phyloP scores from a whole-genome alignment of 2,113 vertebrate species.

The Limnothrissa miodon region DNA sequence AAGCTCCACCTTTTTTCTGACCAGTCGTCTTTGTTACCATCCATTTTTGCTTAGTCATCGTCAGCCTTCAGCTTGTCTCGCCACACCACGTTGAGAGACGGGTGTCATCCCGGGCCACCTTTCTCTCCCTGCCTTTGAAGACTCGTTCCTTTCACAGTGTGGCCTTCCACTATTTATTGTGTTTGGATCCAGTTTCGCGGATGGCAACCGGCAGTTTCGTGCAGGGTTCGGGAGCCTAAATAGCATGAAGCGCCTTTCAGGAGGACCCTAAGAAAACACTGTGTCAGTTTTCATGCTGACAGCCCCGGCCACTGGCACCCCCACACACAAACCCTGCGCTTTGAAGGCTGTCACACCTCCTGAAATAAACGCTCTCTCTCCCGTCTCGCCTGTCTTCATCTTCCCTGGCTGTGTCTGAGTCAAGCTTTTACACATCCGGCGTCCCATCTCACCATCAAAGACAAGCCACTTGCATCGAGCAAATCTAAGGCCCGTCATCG shows the following conservation, averaged over 20 bases:
- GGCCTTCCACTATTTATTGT: slow-evolving; percentile 13
- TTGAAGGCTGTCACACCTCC: slow-evolving; percentile 27
- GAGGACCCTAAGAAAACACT: slow-evolving; percentile 18
- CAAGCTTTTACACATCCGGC: not conserved
- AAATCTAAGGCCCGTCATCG: not conserved
- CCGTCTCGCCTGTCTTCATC: not conserved
- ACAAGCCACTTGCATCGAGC: not conserved
- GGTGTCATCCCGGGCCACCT: not conserved
- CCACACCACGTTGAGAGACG: not conserved
- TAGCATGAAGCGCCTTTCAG: slow-evolving; percentile 12
- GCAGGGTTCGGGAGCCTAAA: not conserved
- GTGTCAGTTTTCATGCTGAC: slow-evolving; percentile 14
- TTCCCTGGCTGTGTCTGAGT: not conserved
- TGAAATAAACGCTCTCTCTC: slow-evolving; percentile 25
- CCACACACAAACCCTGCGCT: not conserved
- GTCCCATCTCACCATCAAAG: not conserved
- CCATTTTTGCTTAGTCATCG: not conserved
- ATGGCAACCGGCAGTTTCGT: not conserved
- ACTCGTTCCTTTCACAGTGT: slow-evolving; percentile 19
- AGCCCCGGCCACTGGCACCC: not conserved
- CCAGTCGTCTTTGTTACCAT: not conserved
- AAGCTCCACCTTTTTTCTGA: not conserved
- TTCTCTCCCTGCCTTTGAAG: not conserved
- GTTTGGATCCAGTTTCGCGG: not conserved
- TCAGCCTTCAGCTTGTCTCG: not conserved